These are phyloP conservation scores for Prietella phreatophila DNA, from an alignment of 2,113 vertebrate species.

Conservation along the genomic window DNA sequence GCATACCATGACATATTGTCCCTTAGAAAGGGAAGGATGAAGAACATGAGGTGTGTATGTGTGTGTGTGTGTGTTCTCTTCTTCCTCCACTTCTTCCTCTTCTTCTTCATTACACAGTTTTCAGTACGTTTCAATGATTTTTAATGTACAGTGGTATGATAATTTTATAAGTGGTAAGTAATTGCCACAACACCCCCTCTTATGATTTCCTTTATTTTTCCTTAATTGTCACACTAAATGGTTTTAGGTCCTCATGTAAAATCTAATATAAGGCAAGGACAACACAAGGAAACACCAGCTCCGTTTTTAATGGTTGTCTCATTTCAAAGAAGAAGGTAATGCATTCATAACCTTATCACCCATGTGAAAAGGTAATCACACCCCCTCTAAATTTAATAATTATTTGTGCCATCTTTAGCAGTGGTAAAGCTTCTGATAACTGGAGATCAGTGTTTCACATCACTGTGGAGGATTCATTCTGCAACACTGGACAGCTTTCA, in stretches of 20 bases:
- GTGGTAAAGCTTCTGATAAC: background rate
- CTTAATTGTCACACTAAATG: background rate
- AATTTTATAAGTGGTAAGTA: background rate
- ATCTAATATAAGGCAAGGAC: background rate
- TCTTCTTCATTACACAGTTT: background rate
- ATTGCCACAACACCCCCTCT: background rate
- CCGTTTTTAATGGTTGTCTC: background rate
- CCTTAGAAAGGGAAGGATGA: conserved; percentile 50
- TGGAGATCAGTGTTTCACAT: background rate
- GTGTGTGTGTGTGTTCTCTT: background rate
- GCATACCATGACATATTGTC: conserved; percentile 57
- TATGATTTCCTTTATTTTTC: background rate
- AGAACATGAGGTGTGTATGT: background rate
- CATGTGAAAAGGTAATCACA: background rate
- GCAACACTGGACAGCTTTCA: background rate
- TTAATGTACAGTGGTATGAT: background rate
- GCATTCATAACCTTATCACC: background rate
- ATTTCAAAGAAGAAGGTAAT: background rate
- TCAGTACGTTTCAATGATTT: background rate
- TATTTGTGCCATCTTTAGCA: background rate
- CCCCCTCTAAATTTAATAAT: background rate
- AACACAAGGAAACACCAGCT: background rate
- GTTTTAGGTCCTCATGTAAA: background rate
- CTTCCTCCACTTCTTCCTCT: background rate
- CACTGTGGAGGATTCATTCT: background rate